Conservation (phyloP, 2,113 vertebrate species). For the Calyptomena viridis region DNA sequence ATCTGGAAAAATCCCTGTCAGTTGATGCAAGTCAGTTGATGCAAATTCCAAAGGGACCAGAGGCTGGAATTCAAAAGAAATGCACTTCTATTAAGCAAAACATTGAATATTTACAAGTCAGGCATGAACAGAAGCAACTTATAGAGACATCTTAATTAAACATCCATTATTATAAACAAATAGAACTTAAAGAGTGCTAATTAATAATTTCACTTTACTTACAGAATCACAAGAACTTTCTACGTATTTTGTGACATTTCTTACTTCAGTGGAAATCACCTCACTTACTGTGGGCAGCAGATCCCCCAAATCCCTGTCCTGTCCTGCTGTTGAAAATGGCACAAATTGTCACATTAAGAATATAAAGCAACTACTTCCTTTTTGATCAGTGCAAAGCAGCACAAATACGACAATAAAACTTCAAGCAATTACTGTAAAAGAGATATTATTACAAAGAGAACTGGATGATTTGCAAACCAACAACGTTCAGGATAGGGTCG, state of each 20-base stretch:
- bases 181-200: background rate
- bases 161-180: background rate
- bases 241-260: background rate
- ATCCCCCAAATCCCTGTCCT: background rate
- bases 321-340: background rate
- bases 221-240: background rate
- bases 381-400: background rate
- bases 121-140: background rate
- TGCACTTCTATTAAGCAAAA: background rate
- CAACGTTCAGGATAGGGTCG: background rate
- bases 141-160: background rate
- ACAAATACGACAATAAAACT: background rate
- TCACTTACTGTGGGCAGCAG: background rate
- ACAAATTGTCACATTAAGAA: background rate
- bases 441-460: background rate
- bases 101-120: background rate
- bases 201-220: background rate
- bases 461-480: background rate
- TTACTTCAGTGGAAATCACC: background rate
- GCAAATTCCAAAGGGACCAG: conserved; percentile 6
- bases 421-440: background rate
- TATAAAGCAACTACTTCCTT: background rate
- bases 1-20: conserved; percentile 4
- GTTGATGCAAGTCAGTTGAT: background rate
- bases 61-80: conserved; percentile 37